Conservation (phyloP, 2,113 vertebrate species). For the Nycticryphes semicollaris region DNA sequence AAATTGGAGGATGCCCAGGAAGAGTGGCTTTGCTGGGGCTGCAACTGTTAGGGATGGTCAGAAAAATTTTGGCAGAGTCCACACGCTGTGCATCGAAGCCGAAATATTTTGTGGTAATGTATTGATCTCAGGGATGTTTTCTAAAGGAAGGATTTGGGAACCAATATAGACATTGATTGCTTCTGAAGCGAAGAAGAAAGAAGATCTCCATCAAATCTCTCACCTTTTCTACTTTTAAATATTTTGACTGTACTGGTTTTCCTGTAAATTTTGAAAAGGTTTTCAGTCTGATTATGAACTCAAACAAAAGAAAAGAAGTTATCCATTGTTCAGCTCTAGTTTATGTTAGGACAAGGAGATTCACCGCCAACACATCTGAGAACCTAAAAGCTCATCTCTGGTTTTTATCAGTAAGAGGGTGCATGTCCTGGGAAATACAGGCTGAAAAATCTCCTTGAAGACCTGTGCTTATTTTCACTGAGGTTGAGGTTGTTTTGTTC, state of each 20-base stretch:
- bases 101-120: not conserved
- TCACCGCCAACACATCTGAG: not conserved
- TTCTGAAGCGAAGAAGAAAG: not conserved
- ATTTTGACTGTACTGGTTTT: not conserved
- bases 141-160: not conserved
- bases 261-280: not conserved
- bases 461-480: not conserved
- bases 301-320: not conserved
- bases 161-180: not conserved
- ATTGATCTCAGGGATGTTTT: not conserved
- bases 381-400: not conserved
- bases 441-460: not conserved
- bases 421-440: not conserved
- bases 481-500: not conserved
- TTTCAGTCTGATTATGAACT: not conserved
- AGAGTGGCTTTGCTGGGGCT: not conserved
- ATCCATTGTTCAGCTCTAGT: not conserved
- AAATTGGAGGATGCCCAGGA: not conserved
- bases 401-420: not conserved
- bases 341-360: not conserved
- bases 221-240: not conserved
- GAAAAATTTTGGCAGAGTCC: not conserved
- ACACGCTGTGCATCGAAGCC: not conserved
- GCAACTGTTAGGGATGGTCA: not conserved
- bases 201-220: not conserved